These are phyloP conservation scores for Lanius collurio DNA, from an alignment of 2,113 vertebrate species.

Conservation along the genomic window DNA sequence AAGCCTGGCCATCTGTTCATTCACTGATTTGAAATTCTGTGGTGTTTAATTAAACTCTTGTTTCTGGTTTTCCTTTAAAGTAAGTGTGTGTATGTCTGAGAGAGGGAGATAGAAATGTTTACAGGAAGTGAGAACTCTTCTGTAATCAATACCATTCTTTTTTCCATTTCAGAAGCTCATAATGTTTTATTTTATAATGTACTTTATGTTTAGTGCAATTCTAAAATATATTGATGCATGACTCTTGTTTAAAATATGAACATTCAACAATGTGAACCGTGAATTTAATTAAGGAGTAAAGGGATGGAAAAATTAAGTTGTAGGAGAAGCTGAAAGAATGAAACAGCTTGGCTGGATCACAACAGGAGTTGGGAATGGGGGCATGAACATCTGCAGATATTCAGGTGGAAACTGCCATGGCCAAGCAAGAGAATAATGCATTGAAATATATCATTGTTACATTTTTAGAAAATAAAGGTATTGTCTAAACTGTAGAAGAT, in stretches of 20 bases:
- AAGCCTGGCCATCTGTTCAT: conserved; percentile 38
- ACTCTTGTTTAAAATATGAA: conserved; percentile 16
- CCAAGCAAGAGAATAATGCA: background rate
- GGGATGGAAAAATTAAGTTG: background rate
- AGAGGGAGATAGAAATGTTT: conserved; percentile 32
- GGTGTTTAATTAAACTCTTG: conserved; percentile 55
- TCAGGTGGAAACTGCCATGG: background rate
- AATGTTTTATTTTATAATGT: conserved; percentile 42
- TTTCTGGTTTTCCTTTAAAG: conserved; percentile 46
- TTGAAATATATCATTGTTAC: background rate
- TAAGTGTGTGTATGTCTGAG: background rate
- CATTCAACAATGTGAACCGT: background rate
- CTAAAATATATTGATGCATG: conserved; percentile 25
- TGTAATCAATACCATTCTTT: conserved; percentile 58
- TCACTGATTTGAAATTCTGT: conserved; percentile 6
- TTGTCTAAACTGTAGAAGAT: background rate
- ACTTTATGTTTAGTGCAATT: conserved; percentile 26
- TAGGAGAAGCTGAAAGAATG: background rate
- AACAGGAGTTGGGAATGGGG: background rate
- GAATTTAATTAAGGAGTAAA: conserved; percentile 26
- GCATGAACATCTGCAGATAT: background rate
- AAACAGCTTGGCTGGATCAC: background rate
- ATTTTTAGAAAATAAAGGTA: background rate
- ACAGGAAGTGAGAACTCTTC: conserved; percentile 52
- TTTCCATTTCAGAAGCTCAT: conserved; percentile 59